phyloP scores from a whole-genome alignment of 1,140 invertebrate species.

The Zaprionus lachaisei region DNA sequence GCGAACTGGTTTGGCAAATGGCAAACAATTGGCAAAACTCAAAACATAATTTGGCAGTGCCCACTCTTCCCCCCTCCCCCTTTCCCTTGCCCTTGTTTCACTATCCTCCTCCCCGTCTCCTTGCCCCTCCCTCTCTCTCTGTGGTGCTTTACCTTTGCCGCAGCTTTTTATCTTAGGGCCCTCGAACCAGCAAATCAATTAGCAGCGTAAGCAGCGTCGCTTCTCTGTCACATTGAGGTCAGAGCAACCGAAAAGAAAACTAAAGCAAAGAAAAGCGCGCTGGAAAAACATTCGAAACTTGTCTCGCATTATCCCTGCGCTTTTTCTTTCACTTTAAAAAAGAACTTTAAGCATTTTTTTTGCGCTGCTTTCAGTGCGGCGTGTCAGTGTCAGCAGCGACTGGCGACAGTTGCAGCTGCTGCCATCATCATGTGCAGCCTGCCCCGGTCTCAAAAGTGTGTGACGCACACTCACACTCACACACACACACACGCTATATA shows the following conservation, averaged over 20 bases:
- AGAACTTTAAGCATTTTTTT: not conserved
- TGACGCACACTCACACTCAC: not conserved
- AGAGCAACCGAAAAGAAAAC: not conserved
- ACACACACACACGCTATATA: not conserved
- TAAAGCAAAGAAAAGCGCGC: not conserved
- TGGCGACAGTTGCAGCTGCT: constrained; percentile 42
- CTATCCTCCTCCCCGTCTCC: not conserved
- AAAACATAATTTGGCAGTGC: constrained; percentile 73
- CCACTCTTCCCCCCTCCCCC: constrained; percentile 3
- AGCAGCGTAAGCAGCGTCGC: constrained; percentile 48
- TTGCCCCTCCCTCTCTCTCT: not conserved
- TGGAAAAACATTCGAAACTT: not conserved
- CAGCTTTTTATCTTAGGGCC: constrained; percentile 27
- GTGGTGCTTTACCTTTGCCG: constrained; percentile 27
- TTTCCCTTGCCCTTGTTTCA: not conserved
- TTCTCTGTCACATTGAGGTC: constrained; percentile 28
- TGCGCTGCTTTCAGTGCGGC: not conserved
- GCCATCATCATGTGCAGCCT: constrained; percentile 32
- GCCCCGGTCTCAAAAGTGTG: constrained; percentile 5
- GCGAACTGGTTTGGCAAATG: constrained; percentile 38
- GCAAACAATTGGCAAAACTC: constrained; percentile 68
- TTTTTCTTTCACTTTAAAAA: not conserved
- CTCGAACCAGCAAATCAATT: constrained; percentile 73
- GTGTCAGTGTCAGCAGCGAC: constrained; percentile 44
- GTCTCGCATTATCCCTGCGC: not conserved